These are phyloP conservation scores for Siniperca chuatsi DNA, from an alignment of 2,113 vertebrate genomes.

Conservation along the genomic window DNA sequence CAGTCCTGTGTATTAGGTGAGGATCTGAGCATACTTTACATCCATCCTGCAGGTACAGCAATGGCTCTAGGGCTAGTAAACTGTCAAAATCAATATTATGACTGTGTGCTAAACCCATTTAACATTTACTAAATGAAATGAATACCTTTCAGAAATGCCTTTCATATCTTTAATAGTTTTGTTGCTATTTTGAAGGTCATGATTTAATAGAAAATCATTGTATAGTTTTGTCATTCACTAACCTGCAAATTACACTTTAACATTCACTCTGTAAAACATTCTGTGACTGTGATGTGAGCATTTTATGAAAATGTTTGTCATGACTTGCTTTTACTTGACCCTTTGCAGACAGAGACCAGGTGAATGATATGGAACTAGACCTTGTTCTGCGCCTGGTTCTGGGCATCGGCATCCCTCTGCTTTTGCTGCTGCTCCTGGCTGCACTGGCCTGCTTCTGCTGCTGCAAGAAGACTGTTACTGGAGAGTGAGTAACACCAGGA, in stretches of 20 bases:
- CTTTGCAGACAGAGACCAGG: constrained; percentile 49
- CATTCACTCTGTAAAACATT: neutral
- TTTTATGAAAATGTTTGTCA: neutral
- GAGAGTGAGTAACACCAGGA: constrained; percentile 79
- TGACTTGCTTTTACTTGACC: neutral
- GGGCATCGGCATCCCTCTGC: constrained; percentile 86
- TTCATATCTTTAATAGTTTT: neutral
- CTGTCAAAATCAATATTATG: neutral
- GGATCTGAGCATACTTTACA: neutral
- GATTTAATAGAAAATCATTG: neutral
- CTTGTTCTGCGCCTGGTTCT: constrained; percentile 85
- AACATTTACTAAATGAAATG: neutral
- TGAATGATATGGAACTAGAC: neutral
- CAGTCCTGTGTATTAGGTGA: constrained; percentile 83
- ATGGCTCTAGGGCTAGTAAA: neutral
- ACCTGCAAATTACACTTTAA: neutral
- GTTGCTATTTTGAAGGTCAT: neutral
- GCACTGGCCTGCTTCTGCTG: constrained; percentile 81
- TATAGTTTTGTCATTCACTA: neutral
- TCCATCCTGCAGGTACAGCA: neutral
- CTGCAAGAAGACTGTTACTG: constrained; percentile 78
- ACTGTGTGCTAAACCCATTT: neutral
- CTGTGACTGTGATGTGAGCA: neutral
- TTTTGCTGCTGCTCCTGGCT: constrained; percentile 82
- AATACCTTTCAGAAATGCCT: neutral